Conservation (phyloP, 2,888 invertebrate species). For the Agriopis aurantiaria region DNA sequence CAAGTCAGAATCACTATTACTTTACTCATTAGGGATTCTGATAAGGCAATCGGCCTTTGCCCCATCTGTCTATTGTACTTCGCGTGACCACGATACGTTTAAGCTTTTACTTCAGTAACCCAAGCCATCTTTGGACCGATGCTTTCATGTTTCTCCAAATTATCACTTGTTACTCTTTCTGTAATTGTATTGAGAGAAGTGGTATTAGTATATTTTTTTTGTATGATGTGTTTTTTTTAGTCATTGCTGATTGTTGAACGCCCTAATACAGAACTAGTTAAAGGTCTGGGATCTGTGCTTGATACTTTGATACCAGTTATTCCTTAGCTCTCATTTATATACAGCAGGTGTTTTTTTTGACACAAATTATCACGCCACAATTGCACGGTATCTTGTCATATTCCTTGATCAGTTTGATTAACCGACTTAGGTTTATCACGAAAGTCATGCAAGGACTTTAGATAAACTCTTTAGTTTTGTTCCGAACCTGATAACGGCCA, state of each 20-base stretch:
- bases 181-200: too few species aligned
- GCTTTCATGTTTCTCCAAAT: too few species aligned
- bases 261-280: conserved; percentile 1
- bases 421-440: conserved; percentile 20
- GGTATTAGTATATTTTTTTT: not conserved
- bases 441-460: conserved; percentile 11
- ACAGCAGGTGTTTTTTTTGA: not conserved
- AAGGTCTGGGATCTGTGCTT: not conserved
- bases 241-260: not conserved
- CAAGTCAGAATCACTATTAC: conserved; percentile 2
- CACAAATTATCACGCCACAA: not conserved
- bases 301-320: not conserved
- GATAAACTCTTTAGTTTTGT: conserved; percentile 29
- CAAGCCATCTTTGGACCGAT: not conserved
- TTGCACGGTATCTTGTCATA: conserved; percentile 3
- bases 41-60: conserved; percentile 52
- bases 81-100: conserved; percentile 53
- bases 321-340: not conserved
- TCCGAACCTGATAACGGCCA: conserved; percentile 19
- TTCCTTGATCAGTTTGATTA: conserved; percentile 18
- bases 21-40: conserved; percentile 23
- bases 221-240: not conserved
- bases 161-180: too few species aligned
- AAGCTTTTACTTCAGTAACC: conserved; percentile 38
- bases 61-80: conserved; percentile 51